phyloP scores from a whole-genome alignment of 2,888 invertebrate genomes.

The Cheilosia urbana region DNA sequence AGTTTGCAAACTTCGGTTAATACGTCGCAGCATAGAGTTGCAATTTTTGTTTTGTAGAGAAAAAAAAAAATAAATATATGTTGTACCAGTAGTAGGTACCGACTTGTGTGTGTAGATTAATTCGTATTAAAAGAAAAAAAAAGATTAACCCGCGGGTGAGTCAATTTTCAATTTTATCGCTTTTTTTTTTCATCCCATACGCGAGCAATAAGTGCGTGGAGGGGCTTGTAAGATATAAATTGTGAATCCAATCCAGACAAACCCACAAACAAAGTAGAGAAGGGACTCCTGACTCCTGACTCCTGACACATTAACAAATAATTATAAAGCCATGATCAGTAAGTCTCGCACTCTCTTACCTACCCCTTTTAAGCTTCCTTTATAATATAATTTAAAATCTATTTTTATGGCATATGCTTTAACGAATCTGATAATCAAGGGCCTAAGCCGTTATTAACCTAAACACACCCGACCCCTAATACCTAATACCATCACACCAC shows the following conservation, averaged over 20 bases:
- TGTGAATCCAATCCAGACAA: conserved; percentile 28
- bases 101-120: conserved; percentile 26
- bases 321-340: conserved; percentile 59
- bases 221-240: conserved; percentile 6
- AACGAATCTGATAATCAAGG: conserved; percentile 57
- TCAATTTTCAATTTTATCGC: conserved; percentile 36
- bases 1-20: conserved; percentile 44
- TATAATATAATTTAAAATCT: neutral
- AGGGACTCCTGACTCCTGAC: conserved; percentile 30
- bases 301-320: conserved; percentile 43
- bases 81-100: neutral
- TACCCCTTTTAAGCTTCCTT: neutral
- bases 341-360: conserved; percentile 25
- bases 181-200: conserved; percentile 26
- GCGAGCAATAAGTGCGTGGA: conserved; percentile 36
- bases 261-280: neutral
- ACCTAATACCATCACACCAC: conserved; percentile 4
- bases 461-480: conserved; percentile 14
- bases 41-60: conserved; percentile 39
- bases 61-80: too few relatives aligned
- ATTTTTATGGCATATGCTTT: conserved; percentile 26
- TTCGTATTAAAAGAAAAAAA: conserved; percentile 16
- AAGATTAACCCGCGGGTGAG: conserved; percentile 47
- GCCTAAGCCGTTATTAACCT: conserved; percentile 55
- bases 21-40: conserved; percentile 22